Base-by-base conservation (phyloP, 2,888 invertebrate species). In the Melanargia galathea region DNA sequence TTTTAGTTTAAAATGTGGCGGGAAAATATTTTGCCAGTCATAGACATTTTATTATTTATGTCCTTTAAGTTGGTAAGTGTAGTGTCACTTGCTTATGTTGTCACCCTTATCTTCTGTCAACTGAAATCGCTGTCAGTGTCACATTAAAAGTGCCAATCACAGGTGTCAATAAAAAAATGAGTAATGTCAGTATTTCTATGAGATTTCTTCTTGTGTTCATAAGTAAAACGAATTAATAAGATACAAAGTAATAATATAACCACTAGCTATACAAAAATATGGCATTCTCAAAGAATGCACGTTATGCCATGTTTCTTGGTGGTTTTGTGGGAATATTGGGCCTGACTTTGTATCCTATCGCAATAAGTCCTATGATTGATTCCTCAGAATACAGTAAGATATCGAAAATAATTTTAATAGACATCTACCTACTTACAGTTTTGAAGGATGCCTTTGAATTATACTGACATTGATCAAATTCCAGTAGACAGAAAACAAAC, bases 351-450 rank as follows among this genome's bases (percentile, higher is more conserved):
- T 95, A 94, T 79, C 93, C 94, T 8, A 90, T 93, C 60, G 91
- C 92, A 13, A 87, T 95, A 64, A 84, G 89, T 52, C 95, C 95
- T 5, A 93, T 94, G 92, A 79, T 94, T 3, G 91, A 95, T 80
- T 80, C 93, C 64, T 92, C 93, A 0, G 83, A 92, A 68, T 95
- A 94, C 74, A 94, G 95, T 95, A 89, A 90, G 67, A 60, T 65
- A 30, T 57, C 11, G 5, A 18, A 35, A 35, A 18, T 18, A 43
- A 7, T 7, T 7, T 30, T 30, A 30, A 7, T 30, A 0, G 8
- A 30, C 4, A 30, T 40, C 6, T 40, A 43, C 0, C 2, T 43
- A 10, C 18, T 2, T 16, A 16, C 16, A 16, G n/a, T 40, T n/a
- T 40, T 18, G 40, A n/a, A 40, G 40, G 40, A 40, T n/a, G 40